Conservation (phyloP, 2,797 vertebrate species). For the Garrulus glandarius region DNA sequence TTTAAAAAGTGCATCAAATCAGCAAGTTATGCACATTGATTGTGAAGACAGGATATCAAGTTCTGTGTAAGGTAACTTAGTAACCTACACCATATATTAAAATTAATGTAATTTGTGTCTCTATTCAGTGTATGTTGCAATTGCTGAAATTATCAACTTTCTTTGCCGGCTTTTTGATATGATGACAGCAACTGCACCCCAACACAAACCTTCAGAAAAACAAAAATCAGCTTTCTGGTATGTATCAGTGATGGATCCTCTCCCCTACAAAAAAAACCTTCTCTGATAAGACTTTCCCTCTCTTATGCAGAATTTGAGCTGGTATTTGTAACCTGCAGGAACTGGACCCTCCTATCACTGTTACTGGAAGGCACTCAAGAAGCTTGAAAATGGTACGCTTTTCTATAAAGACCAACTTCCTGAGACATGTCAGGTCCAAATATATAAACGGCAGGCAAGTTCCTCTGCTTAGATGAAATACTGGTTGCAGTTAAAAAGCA, state of each 20-base stretch:
- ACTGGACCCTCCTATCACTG: background rate
- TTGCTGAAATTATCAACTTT: background rate
- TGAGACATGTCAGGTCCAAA: background rate
- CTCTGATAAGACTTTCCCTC: background rate
- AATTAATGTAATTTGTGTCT: background rate
- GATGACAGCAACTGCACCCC: background rate
- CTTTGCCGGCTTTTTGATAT: background rate
- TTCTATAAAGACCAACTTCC: background rate
- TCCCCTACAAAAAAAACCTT: background rate
- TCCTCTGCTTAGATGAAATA: background rate
- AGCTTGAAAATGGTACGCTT: background rate
- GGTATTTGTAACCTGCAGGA: background rate
- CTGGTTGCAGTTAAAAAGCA: background rate
- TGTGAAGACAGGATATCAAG: background rate
- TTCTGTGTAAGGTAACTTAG: background rate
- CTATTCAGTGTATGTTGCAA: background rate
- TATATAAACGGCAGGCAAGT: background rate
- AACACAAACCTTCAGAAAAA: background rate
- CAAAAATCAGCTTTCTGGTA: background rate
- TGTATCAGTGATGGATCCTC: background rate
- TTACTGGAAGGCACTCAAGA: background rate
- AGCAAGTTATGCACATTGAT: background rate
- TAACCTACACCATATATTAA: background rate
- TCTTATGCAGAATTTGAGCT: background rate
- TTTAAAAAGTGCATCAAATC: background rate